Percentiles rank a stretch among this genome's conserved stretches.
Evolutionary conservation across 1,140 invertebrate genomes (phyloP).

Genomic region (Callitettix versicolor): DNA sequence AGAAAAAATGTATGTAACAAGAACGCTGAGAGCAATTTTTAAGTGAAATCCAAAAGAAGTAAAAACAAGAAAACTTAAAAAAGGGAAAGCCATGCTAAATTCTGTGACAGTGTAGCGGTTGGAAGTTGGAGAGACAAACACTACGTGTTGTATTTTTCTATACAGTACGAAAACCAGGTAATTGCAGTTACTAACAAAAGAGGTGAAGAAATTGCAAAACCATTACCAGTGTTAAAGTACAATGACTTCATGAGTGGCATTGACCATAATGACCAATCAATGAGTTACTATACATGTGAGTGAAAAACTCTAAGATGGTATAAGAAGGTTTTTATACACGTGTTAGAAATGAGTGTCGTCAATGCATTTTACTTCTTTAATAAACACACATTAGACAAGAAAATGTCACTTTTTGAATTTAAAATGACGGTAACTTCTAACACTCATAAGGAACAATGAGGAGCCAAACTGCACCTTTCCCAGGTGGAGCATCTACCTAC

Average conservation of each 20-base stretch:
- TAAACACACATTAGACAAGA: too few species aligned
- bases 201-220: not conserved
- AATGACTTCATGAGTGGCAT: conserved; percentile 20
- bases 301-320: conserved; percentile 22
- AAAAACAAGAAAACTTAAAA: not conserved
- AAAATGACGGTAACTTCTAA: not conserved
- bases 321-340: conserved; percentile 18
- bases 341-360: conserved; percentile 10
- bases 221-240: conserved; percentile 17
- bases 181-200: not conserved
- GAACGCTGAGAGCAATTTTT: not conserved
- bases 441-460: too few species aligned
- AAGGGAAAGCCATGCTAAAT: not conserved
- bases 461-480: too few species aligned
- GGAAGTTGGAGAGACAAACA: conserved; percentile 2
- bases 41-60: not conserved
- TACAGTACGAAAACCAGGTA: not conserved
- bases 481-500: not conserved
- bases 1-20: not conserved
- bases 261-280: conserved; percentile 16
- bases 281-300: conserved; percentile 16
- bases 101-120: not conserved
- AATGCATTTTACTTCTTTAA: conserved; percentile 3
- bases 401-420: conserved; percentile 3
- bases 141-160: not conserved